Conservation (phyloP, 2,797 vertebrate genomes). For the Adelosebastes latens region DNA sequence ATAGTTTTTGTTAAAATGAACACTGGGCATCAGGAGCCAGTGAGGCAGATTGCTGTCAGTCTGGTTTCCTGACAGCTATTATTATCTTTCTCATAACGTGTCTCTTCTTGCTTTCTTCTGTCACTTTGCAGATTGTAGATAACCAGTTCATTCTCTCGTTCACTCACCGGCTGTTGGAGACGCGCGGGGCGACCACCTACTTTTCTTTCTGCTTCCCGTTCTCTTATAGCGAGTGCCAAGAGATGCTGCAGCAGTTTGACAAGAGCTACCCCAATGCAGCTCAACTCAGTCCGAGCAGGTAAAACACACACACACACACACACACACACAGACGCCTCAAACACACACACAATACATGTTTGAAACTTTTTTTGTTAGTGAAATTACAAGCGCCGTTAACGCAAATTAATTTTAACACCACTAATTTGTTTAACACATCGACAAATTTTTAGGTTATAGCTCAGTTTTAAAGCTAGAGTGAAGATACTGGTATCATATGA, state of each 20-base stretch:
- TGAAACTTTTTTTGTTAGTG: not conserved
- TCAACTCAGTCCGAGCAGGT: constrained; percentile 88
- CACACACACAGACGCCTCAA: not conserved
- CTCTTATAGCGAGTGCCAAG: constrained; percentile 94
- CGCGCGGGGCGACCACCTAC: constrained; percentile 90
- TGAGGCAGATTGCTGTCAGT: not conserved
- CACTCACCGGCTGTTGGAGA: constrained; percentile 91
- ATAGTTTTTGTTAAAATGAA: no score
- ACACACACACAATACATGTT: not conserved
- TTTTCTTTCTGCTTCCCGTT: constrained; percentile 98
- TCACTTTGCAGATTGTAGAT: constrained; percentile 87
- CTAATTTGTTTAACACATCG: no score
- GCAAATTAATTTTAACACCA: no score
- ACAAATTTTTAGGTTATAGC: no score
- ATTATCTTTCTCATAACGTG: constrained; percentile 19
- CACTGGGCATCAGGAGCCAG: not conserved
- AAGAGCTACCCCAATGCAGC: constrained; percentile 84
- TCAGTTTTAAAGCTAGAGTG: no score
- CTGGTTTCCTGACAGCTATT: constrained; percentile 15
- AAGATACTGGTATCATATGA: no score
- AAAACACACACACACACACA: not conserved
- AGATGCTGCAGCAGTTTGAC: constrained; percentile 91
- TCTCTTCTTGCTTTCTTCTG: constrained; percentile 5
- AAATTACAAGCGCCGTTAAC: no score
- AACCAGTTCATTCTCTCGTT: constrained; percentile 95